Evolutionary conservation across 2,113 vertebrate species (phyloP), one percentile per base, ranked within the genome.

Genomic region (Chauna torquata): DNA sequence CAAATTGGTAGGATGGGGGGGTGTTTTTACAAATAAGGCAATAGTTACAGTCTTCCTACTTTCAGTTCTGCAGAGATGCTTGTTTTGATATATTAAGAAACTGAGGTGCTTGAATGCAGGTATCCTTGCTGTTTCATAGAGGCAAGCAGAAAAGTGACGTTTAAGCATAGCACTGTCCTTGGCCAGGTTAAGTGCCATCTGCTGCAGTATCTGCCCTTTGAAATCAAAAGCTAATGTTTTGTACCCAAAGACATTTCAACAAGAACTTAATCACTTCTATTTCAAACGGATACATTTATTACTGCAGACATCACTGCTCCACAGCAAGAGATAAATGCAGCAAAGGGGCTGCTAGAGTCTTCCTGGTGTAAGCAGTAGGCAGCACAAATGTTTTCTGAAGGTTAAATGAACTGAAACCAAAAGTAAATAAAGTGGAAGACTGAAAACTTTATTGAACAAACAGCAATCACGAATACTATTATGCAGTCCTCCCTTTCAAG

Each of bases 371-470:
- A 90, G 82, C 80, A 85, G 54, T 27, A 93, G 65, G 91, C 40
- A 88, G 80, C 54, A 52, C 68, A 88, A 92, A 94, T 93, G 69
- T 95, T 96, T 96, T 96, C 89, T 95, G 96, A 98, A 96, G 92
- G 96, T 94, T 97, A 97, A 97, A 96, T 92, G 93, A 96, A 91
- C 76, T 88, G 90, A 94, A 94, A 95, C 84, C 72, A 92, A 96
- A 96, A 97, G 94, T 93, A 97, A 96, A 95, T 96, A 97, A 90
- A 96, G 82, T 85, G 90, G 61, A 95, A 91, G 90, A 92, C 81
- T 71, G 92, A 94, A 95, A 96, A 97, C 42, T 68, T 87, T 25
- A 75, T 38, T 88, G 94, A 97, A 95, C 69, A 91, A 95, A 92
- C 47, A 92, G 70, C 75, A 82, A 54, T 58, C 83, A 78, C 1